Evolutionary conservation across 2,888 invertebrate species (phyloP).

Genomic region (Gastrophysa polygoni): DNA sequence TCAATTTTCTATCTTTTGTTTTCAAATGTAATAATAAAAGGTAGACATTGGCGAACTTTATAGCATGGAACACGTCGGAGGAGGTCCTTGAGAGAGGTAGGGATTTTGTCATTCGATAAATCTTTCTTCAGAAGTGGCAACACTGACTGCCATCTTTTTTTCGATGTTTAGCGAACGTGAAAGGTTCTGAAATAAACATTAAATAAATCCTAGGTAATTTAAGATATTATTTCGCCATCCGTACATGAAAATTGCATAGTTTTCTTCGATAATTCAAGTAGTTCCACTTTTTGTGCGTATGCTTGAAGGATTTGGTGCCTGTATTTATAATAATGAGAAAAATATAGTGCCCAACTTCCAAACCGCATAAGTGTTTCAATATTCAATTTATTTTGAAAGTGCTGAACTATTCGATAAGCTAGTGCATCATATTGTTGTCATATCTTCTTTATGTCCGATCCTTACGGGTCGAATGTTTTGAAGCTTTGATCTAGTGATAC

Average conservation of each 20-base stretch:
- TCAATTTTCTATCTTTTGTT: too few relatives aligned
- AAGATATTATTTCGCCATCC: constrained; percentile 44
- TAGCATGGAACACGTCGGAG: too few relatives aligned
- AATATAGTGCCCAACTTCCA: background rate
- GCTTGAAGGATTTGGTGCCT: background rate
- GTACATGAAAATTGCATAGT: constrained; percentile 11
- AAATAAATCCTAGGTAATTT: constrained; percentile 57
- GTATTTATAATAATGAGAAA: background rate
- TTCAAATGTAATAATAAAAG: too few relatives aligned
- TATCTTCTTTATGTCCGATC: background rate
- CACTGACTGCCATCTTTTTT: constrained; percentile 42
- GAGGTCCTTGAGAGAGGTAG: too few relatives aligned
- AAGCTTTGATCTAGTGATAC: too few relatives aligned
- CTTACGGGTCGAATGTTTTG: background rate
- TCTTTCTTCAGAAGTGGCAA: background rate
- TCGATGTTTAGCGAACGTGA: constrained; percentile 45
- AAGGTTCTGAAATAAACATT: constrained; percentile 47
- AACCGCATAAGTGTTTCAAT: background rate
- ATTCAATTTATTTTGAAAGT: background rate
- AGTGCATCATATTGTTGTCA: background rate
- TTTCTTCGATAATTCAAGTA: constrained; percentile 11
- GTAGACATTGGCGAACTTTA: too few relatives aligned
- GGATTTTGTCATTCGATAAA: too few relatives aligned
- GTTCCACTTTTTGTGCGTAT: constrained; percentile 2
- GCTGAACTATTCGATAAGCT: background rate